Evolutionary conservation across 2,113 vertebrate species (phyloP), one percentile per base, ranked within the genome.

Genomic region (Oophaga pumilio): DNA sequence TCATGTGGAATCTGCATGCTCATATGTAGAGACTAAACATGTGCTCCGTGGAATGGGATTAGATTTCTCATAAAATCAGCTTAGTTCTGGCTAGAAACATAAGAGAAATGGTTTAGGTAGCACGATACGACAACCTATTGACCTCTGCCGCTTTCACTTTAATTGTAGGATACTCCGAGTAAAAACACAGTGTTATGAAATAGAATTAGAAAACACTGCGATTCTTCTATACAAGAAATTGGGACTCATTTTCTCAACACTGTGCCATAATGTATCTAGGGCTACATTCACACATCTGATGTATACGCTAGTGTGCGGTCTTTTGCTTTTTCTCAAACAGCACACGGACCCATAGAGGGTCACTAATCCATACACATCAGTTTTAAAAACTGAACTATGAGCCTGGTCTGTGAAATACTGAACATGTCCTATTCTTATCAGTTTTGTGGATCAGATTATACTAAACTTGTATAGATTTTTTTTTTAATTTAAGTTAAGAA

Each of bases 11-110:
- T 69, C 60, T 43, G 68, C n/a, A 26, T 82, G 49, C 77, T 77
- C 73, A 85, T 18, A 85, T 62, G 60, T 50, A 64, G 43, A 77
- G 8, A 56, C 73, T 77, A 66, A 53, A 43, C 82, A 84, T 84
- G 68, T 59, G 43, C 33, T 66, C 4, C 14, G 15, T 14, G 20
- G 33, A 85, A 85, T 60, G 22, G 71, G 84, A 76, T 85, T 59
- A 60, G 71, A 76, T 76, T 85, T 85, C 50, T 57, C 68, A 69
- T 28, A 6, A 71, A 69, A 84, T 10, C 22, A 56, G 64, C 66
- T 59, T 60, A 33, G 13, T 53, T 52, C 7, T 24, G 64, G 62
- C 24, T 24, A 22, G 53, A 17, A 22, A 53, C 62, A 68, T 8
- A 52, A 53, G 43, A 69, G n/a, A 68, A 83, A 83, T 69, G 20